phyloP scores from a whole-genome alignment of 35 echinoderm and acorn worm species.

The Ophiothrix spiculata region DNA sequence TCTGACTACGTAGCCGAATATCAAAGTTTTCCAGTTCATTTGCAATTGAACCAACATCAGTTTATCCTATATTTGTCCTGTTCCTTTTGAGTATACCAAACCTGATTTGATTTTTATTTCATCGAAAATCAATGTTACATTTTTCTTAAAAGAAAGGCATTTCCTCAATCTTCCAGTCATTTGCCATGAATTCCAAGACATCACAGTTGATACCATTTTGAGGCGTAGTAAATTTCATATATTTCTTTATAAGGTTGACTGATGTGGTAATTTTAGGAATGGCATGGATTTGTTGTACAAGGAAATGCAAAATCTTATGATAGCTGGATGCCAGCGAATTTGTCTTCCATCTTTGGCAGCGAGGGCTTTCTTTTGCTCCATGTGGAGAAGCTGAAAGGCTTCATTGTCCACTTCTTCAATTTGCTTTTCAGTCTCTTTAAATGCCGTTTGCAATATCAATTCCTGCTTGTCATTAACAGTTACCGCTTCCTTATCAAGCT shows the following conservation, averaged over 20 bases:
- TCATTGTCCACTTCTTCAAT: background rate
- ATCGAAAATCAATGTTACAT: conserved; percentile 32
- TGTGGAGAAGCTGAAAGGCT: background rate
- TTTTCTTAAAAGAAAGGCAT: background rate
- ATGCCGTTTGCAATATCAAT: background rate
- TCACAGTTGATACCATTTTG: conserved; percentile 24
- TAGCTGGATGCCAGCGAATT: conserved; percentile 74
- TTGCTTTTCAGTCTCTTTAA: background rate
- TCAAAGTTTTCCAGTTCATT: conserved; percentile 33
- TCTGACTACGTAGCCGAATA: no score
- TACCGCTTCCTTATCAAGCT: background rate
- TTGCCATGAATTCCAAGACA: background rate
- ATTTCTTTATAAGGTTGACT: conserved; percentile 43
- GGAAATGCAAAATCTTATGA: conserved; percentile 62
- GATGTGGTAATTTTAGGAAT: conserved; percentile 49
- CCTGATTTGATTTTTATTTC: conserved; percentile 44
- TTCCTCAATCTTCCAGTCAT: conserved; percentile 13
- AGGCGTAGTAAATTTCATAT: conserved; percentile 35
- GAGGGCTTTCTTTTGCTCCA: conserved; percentile 43
- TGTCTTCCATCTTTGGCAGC: conserved; percentile 19
- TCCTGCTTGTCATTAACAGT: background rate
- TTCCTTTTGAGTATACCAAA: conserved; percentile 10
- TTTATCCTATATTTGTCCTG: conserved; percentile 29
- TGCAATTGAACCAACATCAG: conserved; percentile 12
- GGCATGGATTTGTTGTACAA: conserved; percentile 56